A percentile compares a stretch with the other conserved stretches of the same genome.
These are phyloP conservation scores for Platycheirus rosarum DNA, from an alignment of 2,888 invertebrate genomes.

Conservation along the genomic window DNA sequence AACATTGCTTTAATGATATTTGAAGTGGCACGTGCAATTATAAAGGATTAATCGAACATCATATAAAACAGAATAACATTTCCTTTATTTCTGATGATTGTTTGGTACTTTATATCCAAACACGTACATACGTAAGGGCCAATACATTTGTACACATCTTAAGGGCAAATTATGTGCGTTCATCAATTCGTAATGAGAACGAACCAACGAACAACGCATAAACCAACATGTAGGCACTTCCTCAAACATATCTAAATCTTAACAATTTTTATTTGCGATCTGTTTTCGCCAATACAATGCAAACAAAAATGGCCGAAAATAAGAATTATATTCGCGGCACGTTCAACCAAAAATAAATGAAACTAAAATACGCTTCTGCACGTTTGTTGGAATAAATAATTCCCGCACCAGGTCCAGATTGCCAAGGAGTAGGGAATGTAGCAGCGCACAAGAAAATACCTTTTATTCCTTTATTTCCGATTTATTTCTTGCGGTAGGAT, in stretches of 20 bases:
- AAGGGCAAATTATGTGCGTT: constrained; percentile 55
- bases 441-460: constrained; percentile 6
- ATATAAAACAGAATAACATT: not conserved
- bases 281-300: constrained; percentile 16
- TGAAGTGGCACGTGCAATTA: too few relatives aligned
- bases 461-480: constrained; percentile 56
- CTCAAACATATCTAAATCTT: constrained; percentile 41
- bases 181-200: constrained; percentile 57
- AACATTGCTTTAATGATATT: too few relatives aligned
- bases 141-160: constrained; percentile 42
- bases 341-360: constrained; percentile 66
- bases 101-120: constrained; percentile 41
- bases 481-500: constrained; percentile 65
- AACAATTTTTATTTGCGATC: constrained; percentile 67
- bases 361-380: constrained; percentile 64
- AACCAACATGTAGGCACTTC: constrained; percentile 46
- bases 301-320: constrained; percentile 11
- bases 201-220: constrained; percentile 26
- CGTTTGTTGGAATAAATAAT: constrained; percentile 73
- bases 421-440: constrained; percentile 45
- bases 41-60: not conserved
- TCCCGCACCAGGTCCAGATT: constrained; percentile 27
- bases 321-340: constrained; percentile 59
- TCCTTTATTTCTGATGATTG: constrained; percentile 34
- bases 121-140: constrained; percentile 3